Evolutionary conservation across 2,113 vertebrate genomes (phyloP).

Genomic region (Platycercus adscitus): DNA sequence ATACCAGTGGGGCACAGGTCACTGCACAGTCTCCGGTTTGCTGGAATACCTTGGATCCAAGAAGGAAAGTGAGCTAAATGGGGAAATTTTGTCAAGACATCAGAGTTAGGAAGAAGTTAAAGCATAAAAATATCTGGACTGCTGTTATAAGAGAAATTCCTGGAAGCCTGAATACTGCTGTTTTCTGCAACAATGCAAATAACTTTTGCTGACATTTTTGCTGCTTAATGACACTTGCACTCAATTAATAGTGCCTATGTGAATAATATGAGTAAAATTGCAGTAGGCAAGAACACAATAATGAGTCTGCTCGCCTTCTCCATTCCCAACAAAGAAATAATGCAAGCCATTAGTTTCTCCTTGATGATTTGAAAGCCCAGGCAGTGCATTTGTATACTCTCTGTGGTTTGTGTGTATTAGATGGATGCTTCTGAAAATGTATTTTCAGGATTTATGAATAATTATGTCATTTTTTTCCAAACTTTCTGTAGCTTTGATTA

Average conservation of each 20-base stretch:
- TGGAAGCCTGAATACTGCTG: neutral
- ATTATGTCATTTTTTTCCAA: neutral
- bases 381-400: neutral
- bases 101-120: neutral
- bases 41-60: neutral
- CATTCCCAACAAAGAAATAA: neutral
- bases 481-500: neutral
- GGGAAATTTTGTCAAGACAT: neutral
- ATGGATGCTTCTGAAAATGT: neutral
- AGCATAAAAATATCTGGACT: neutral
- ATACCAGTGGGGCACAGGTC: neutral
- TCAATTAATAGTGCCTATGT: neutral
- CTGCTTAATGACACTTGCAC: neutral
- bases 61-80: neutral
- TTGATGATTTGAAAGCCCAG: constrained; percentile 4
- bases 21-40: neutral
- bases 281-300: neutral
- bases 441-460: neutral
- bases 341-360: neutral
- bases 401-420: neutral
- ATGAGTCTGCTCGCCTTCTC: neutral
- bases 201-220: neutral
- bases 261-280: neutral
- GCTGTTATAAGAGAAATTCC: neutral
- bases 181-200: neutral